These are phyloP conservation scores for Daphoenositta chrysoptera DNA, from an alignment of 2,113 vertebrate genomes.

Conservation along the genomic window DNA sequence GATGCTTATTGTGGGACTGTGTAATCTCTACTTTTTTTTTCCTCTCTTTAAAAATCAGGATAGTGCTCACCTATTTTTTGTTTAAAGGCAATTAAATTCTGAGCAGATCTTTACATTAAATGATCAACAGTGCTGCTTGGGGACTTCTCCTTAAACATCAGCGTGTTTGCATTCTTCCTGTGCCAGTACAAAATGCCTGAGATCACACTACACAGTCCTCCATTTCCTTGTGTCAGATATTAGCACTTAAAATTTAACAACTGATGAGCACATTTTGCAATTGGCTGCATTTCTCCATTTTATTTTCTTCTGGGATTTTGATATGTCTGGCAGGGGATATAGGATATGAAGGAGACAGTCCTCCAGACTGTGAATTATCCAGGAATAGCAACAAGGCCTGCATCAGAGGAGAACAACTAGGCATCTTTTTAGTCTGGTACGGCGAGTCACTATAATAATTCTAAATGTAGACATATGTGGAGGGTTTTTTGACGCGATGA, in stretches of 20 bases:
- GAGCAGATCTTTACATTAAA: conserved; percentile 47
- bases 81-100: conserved; percentile 37
- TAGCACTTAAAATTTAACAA: conserved; percentile 44
- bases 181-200: background rate
- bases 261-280: conserved; percentile 35
- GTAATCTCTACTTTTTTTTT: background rate
- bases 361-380: conserved; percentile 24
- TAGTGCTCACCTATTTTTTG: background rate
- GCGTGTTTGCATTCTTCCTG: background rate
- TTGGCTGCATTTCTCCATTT: conserved; percentile 26
- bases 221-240: conserved; percentile 22
- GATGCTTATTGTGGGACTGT: conserved; percentile 1
- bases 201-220: background rate
- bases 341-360: conserved; percentile 10
- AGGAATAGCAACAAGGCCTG: background rate
- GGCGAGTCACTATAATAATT: background rate
- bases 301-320: background rate
- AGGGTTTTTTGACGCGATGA: background rate
- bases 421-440: background rate
- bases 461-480: background rate
- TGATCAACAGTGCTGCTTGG: conserved; percentile 4
- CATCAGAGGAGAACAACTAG: background rate
- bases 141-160: conserved; percentile 22
- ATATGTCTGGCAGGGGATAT: background rate
- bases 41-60: conserved; percentile 15